These are phyloP conservation scores for Eueremaeus valkanovi DNA, from an alignment of 2,888 invertebrate genomes.

Conservation along the genomic window DNA sequence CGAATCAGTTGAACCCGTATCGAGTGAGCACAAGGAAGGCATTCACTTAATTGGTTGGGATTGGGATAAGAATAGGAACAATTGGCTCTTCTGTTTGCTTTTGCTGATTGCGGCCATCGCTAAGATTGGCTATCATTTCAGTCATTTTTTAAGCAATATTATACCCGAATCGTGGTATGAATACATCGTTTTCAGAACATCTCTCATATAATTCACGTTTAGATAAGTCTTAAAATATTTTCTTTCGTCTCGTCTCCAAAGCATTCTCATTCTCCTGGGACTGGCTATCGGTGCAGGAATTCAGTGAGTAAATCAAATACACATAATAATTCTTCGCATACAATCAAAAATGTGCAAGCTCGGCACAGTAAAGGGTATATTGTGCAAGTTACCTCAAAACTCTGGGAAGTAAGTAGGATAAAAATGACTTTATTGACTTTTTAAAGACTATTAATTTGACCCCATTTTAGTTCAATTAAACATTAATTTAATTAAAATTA, in stretches of 20 bases:
- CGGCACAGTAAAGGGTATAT: too few species aligned
- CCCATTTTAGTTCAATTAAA: too few species aligned
- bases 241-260: conserved; percentile 49
- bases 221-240: background rate
- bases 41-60: conserved; percentile 22
- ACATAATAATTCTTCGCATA: too few species aligned
- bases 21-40: background rate
- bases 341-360: too few species aligned
- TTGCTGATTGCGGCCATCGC: conserved; percentile 39
- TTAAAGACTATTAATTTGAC: too few species aligned
- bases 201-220: background rate
- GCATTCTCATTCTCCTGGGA: conserved; percentile 57
- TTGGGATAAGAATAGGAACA: conserved; percentile 9
- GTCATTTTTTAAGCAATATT: conserved; percentile 27
- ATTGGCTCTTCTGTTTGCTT: conserved; percentile 33
- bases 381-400: too few species aligned
- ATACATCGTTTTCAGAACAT: background rate
- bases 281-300: conserved; percentile 54
- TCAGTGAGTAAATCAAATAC: conserved; percentile 51
- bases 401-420: too few species aligned
- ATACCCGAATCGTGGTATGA: conserved; percentile 42
- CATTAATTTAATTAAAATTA: too few species aligned
- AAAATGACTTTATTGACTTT: too few species aligned
- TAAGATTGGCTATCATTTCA: conserved; percentile 41
- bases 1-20: background rate